A percentile compares a stretch with the other conserved stretches of the same genome.
phyloP scores from a whole-genome alignment of 1,140 invertebrate genomes.

The Scylla paramamosain region DNA sequence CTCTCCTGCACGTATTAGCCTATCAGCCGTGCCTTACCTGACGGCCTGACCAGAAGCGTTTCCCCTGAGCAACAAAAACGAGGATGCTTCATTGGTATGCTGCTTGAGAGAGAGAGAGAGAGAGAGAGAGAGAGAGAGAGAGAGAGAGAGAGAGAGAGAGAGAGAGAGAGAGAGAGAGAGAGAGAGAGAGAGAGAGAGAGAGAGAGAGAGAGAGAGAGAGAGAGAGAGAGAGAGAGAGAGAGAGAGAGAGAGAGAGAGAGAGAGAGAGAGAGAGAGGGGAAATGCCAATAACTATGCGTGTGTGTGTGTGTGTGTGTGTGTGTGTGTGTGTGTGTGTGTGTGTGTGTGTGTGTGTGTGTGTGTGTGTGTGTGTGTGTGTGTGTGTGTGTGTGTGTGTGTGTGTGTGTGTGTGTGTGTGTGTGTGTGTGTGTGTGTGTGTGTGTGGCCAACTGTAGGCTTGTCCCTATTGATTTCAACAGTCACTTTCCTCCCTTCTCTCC shows the following conservation, averaged over 20 bases:
- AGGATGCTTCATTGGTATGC: neutral
- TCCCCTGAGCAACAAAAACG: neutral
- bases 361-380: too few relatives aligned
- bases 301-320: too few relatives aligned
- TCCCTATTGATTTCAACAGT: conserved; percentile 7
- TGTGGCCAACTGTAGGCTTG: neutral
- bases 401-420: neutral
- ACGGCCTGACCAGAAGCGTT: neutral
- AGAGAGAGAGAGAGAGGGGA: neutral
- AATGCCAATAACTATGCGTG: too few relatives aligned
- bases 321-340: too few relatives aligned
- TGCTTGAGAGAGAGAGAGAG: neutral
- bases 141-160: conserved; percentile 20
- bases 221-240: neutral
- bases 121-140: conserved; percentile 20
- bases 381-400: too few relatives aligned
- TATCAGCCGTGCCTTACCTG: neutral
- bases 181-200: conserved; percentile 11
- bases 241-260: neutral
- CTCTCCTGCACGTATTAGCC: neutral
- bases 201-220: conserved; percentile 20
- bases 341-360: too few relatives aligned
- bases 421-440: conserved; percentile 20
- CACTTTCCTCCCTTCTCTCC: neutral
- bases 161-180: conserved; percentile 18